phyloP scores from a whole-genome alignment of 2,797 vertebrate species.

The Sebastes kiyomatsui region DNA sequence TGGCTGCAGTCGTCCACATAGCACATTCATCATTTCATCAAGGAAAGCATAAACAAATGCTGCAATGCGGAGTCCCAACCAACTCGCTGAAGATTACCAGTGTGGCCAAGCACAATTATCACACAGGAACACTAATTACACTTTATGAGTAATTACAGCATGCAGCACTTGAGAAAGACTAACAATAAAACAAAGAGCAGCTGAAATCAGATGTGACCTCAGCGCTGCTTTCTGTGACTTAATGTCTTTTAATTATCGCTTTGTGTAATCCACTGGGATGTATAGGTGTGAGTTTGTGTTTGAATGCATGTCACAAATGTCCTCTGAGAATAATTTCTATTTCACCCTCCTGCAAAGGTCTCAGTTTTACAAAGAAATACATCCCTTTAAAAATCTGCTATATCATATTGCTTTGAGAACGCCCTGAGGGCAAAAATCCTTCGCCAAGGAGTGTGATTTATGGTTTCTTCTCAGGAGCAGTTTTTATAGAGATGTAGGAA shows the following conservation, averaged over 20 bases:
- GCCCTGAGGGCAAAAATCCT: constrained; percentile 8
- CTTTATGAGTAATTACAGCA: constrained; percentile 21
- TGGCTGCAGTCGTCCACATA: constrained; percentile 8
- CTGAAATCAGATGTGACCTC: constrained; percentile 8
- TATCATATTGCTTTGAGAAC: constrained; percentile 23
- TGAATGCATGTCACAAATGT: background rate
- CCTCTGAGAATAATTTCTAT: background rate
- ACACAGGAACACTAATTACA: constrained; percentile 34
- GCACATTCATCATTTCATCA: constrained; percentile 54
- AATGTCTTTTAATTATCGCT: constrained; percentile 9
- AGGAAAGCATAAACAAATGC: constrained; percentile 37
- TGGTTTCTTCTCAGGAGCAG: constrained; percentile 1
- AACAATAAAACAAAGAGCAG: background rate
- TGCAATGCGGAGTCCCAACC: constrained; percentile 8
- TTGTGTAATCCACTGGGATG: constrained; percentile 9
- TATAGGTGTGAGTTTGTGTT: background rate
- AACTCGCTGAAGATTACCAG: constrained; percentile 14
- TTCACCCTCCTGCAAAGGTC: background rate
- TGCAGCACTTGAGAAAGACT: background rate
- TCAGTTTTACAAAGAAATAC: constrained; percentile 16
- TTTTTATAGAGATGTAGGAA: constrained; percentile 11
- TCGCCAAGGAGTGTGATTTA: constrained; percentile 24
- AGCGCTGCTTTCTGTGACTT: constrained; percentile 2
- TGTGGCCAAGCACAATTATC: constrained; percentile 12
- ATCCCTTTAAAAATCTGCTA: constrained; percentile 8